These are phyloP conservation scores for human DNA, from an alignment of 2,113 vertebrate genomes.

Conservation along the genomic window DNA sequence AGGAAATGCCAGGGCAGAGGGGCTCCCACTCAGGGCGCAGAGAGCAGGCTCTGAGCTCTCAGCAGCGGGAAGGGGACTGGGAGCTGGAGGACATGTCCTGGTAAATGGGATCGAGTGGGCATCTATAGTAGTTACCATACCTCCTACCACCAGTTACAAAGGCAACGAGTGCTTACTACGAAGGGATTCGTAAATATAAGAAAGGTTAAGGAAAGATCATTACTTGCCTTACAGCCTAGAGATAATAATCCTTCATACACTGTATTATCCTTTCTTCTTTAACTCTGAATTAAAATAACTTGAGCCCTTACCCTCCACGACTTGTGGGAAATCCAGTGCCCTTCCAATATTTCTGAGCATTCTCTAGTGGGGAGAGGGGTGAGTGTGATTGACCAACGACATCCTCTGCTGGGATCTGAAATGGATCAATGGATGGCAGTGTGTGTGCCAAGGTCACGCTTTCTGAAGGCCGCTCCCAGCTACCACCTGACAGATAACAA, in stretches of 20 bases:
- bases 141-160: neutral
- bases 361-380: neutral
- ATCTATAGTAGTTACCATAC: neutral
- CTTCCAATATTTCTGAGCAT: neutral
- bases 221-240: neutral
- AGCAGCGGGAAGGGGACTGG: no score
- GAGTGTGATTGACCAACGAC: neutral
- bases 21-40: neutral
- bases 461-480: neutral
- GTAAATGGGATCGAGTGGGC: neutral
- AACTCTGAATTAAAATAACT: neutral
- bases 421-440: neutral
- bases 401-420: neutral
- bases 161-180: neutral
- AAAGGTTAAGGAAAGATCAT: neutral
- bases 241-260: neutral
- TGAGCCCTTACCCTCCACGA: neutral
- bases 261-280: neutral
- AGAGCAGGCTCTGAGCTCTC: neutral
- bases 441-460: neutral
- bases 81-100: no score
- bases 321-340: neutral
- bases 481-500: accelerated
- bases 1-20: neutral
- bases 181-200: neutral